Conservation (phyloP, 2,888 invertebrate species). For the Tetheella fluctuosa region DNA sequence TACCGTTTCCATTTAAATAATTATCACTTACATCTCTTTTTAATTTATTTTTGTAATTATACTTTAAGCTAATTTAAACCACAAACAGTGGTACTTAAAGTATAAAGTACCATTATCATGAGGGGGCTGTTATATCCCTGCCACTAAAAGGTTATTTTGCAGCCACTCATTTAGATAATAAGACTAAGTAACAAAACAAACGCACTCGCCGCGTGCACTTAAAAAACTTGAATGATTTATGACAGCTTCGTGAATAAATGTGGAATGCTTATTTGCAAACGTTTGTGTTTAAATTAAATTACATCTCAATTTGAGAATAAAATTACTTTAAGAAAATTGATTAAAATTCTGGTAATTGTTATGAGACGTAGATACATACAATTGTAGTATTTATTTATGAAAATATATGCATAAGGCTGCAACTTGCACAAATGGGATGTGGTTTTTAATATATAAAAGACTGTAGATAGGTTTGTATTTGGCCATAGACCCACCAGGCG, state of each 20-base stretch:
- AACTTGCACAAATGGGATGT: no score
- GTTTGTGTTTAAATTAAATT: background rate
- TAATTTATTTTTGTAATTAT: background rate
- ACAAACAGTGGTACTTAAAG: slow-evolving; percentile 28
- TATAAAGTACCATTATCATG: slow-evolving; percentile 38
- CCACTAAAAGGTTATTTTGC: slow-evolving; percentile 39
- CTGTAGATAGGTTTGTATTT: no score
- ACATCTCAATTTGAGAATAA: background rate
- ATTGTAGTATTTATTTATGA: no score
- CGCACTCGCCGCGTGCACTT: slow-evolving; percentile 30
- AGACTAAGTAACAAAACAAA: slow-evolving; percentile 41
- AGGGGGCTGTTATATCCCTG: slow-evolving; percentile 33
- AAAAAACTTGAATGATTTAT: slow-evolving; percentile 36
- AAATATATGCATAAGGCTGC: no score
- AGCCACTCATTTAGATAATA: slow-evolving; percentile 46
- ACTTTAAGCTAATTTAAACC: slow-evolving; percentile 20
- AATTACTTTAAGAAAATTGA: background rate
- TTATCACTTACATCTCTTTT: background rate
- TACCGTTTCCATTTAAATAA: no score
- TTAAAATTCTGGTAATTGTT: no score
- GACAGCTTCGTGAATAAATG: slow-evolving; percentile 27
- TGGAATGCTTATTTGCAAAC: background rate
- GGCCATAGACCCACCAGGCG: no score
- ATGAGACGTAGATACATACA: background rate
- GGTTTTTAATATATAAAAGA: no score